Evolutionary conservation across 1,140 invertebrate species (phyloP).

Genomic region (Conus betulinus): DNA sequence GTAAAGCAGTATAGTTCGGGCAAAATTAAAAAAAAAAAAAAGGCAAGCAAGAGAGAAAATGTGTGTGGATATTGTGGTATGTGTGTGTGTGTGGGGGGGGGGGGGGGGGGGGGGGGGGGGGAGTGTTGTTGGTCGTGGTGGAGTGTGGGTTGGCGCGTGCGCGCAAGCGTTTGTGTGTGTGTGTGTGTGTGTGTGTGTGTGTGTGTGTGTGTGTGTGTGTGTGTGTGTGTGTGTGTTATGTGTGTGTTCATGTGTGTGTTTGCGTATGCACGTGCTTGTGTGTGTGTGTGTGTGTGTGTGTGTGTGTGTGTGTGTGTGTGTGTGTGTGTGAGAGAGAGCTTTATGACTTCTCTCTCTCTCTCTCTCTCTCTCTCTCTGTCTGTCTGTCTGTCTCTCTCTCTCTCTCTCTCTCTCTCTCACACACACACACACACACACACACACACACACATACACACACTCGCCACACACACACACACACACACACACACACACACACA

Average conservation of each 20-base stretch:
- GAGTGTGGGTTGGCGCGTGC: too few relatives aligned
- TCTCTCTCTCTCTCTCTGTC: too few relatives aligned
- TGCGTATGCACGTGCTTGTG: background rate
- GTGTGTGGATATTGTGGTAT: background rate
- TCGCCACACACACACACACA: too few relatives aligned
- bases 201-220: constrained; percentile 18
- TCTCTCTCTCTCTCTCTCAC: too few relatives aligned
- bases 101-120: too few relatives aligned
- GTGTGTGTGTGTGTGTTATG: background rate
- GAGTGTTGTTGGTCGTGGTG: too few relatives aligned
- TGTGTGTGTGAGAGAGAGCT: background rate
- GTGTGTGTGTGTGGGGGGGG: background rate
- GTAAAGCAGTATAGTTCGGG: background rate
- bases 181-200: constrained; percentile 20
- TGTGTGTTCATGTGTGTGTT: background rate
- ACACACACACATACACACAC: too few relatives aligned
- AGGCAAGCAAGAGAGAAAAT: background rate
- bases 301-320: background rate
- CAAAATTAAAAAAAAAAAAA: background rate
- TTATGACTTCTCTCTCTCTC: too few relatives aligned
- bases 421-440: too few relatives aligned
- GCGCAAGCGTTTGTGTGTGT: background rate
- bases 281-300: background rate
- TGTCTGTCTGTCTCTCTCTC: too few relatives aligned
- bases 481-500: constrained; percentile 10